Percentiles rank a stretch among this genome's conserved stretches.
Evolutionary conservation across 2,888 invertebrate genomes (phyloP).

Genomic region (Tricholauxania praeusta): DNA sequence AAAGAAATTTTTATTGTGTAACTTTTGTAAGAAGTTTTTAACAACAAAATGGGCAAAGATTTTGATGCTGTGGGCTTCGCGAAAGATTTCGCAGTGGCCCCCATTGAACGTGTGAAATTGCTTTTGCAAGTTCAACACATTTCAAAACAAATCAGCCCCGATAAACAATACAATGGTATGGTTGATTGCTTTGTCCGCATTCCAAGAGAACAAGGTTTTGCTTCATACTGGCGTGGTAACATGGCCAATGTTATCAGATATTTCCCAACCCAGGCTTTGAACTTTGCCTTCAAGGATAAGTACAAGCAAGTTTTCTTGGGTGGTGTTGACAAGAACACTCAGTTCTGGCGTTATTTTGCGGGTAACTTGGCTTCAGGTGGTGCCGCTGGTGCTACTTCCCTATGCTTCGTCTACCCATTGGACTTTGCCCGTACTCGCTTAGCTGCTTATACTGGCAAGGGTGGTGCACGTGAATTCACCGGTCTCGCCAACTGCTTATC

Average conservation of each 20-base stretch:
- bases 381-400: slow-evolving; percentile 93
- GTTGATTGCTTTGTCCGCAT: slow-evolving; percentile 87
- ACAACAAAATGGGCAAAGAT: slow-evolving; percentile 67
- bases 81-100: slow-evolving; percentile 92
- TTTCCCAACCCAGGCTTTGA: slow-evolving; percentile 94
- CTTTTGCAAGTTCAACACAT: slow-evolving; percentile 95
- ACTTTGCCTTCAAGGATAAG: slow-evolving; percentile 96
- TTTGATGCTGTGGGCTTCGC: slow-evolving; percentile 92
- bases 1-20: slow-evolving; percentile 66
- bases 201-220: slow-evolving; percentile 86
- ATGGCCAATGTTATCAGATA: slow-evolving; percentile 94
- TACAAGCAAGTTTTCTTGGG: slow-evolving; percentile 89
- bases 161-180: slow-evolving; percentile 93
- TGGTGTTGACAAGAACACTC: slow-evolving; percentile 88
- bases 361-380: slow-evolving; percentile 94
- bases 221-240: slow-evolving; percentile 93
- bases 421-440: slow-evolving; percentile 94
- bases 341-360: slow-evolving; percentile 88
- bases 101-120: slow-evolving; percentile 95
- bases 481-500: slow-evolving; percentile 89
- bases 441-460: slow-evolving; percentile 90
- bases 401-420: slow-evolving; percentile 94
- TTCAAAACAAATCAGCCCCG: slow-evolving; percentile 87
- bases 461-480: slow-evolving; percentile 83
- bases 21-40: slow-evolving; percentile 64